Evolutionary conservation across 2,888 invertebrate species (phyloP).

Genomic region (Caenorhabditis zanzibari): DNA sequence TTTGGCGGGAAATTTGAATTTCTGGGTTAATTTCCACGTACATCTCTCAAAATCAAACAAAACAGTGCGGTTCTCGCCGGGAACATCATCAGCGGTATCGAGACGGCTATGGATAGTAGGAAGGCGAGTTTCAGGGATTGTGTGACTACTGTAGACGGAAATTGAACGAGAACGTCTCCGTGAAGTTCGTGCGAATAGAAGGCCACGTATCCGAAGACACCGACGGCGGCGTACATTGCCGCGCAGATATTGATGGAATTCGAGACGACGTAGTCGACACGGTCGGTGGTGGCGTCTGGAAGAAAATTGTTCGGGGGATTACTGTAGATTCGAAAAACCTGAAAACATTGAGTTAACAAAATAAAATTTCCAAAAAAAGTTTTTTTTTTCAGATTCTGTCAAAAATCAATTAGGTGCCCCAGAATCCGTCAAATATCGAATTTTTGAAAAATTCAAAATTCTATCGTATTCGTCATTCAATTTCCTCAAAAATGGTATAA

Average conservation of each 20-base stretch:
- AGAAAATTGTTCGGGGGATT: neutral
- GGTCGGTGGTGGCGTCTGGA: constrained; percentile 83
- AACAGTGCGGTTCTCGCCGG: constrained; percentile 95
- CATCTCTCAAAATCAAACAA: constrained; percentile 87
- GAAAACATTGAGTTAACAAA: too few relatives aligned
- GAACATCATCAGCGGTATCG: constrained; percentile 97
- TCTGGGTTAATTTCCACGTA: constrained; percentile 3
- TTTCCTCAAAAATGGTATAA: too few relatives aligned
- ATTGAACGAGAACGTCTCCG: constrained; percentile 94
- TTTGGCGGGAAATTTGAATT: too few relatives aligned
- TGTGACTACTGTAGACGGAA: constrained; percentile 87
- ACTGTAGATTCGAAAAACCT: neutral
- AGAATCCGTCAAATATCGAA: too few relatives aligned
- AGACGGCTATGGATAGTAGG: constrained; percentile 94
- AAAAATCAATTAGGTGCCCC: too few relatives aligned
- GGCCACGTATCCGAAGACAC: constrained; percentile 88
- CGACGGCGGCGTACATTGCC: constrained; percentile 86
- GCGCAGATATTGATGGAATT: constrained; percentile 95
- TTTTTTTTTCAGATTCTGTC: too few relatives aligned
- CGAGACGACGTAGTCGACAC: constrained; percentile 92
- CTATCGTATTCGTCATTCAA: too few relatives aligned
- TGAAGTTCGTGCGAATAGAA: constrained; percentile 86
- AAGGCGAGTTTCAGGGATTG: constrained; percentile 96
- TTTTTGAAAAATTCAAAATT: too few relatives aligned
- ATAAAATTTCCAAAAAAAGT: too few relatives aligned